A percentile compares a stretch with the other conserved stretches of the same genome.
Evolutionary conservation across 2,888 invertebrate species (phyloP).

Genomic region (Kuschelorhynchus macadamiae): DNA sequence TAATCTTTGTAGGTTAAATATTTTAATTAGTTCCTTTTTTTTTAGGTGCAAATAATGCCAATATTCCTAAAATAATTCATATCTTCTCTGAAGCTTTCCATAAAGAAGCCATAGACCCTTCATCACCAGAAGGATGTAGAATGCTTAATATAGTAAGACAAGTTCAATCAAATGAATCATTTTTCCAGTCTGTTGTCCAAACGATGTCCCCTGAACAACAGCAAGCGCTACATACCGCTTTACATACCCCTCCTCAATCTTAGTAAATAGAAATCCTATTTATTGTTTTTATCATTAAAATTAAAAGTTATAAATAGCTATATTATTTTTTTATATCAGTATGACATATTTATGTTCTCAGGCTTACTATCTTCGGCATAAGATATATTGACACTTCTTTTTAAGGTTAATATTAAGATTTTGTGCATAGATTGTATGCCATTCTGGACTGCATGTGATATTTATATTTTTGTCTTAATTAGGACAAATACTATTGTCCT

Average conservation of each 20-base stretch:
- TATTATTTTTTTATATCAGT: conserved; percentile 50
- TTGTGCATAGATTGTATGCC: conserved; percentile 48
- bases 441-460: conserved; percentile 64
- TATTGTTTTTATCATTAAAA: conserved; percentile 36
- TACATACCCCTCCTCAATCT: conserved; percentile 65
- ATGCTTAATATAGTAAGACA: conserved; percentile 89
- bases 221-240: conserved; percentile 84
- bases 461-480: conserved; percentile 57
- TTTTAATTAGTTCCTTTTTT: no score
- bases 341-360: conserved; percentile 26
- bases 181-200: conserved; percentile 68
- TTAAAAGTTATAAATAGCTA: conserved; percentile 40
- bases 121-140: conserved; percentile 81
- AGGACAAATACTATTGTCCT: conserved; percentile 58
- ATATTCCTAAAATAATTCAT: conserved; percentile 89
- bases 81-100: conserved; percentile 93
- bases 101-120: conserved; percentile 84
- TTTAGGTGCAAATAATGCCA: conserved; percentile 85
- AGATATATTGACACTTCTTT: conserved; percentile 32
- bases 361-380: conserved; percentile 25
- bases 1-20: no score
- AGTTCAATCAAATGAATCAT: conserved; percentile 78
- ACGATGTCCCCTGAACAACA: conserved; percentile 85
- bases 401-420: conserved; percentile 33
- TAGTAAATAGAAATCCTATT: conserved; percentile 42